Conservation (phyloP, 2,797 vertebrate species). For the Selene dorsalis region DNA sequence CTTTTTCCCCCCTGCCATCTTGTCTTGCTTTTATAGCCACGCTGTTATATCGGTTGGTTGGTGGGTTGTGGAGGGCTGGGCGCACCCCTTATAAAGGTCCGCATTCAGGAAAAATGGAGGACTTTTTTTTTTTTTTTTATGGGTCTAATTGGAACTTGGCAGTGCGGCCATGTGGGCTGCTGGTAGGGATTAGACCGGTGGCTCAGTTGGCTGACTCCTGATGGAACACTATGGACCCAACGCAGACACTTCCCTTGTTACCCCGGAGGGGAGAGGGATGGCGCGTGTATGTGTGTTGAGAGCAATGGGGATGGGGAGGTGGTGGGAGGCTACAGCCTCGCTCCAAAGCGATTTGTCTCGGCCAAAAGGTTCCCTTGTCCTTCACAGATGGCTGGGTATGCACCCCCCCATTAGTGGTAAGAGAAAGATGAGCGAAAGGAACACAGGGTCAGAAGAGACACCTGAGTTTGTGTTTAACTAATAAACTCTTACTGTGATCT, state of each 20-base stretch:
- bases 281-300: conserved; percentile 37
- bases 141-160: conserved; percentile 83
- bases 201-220: conserved; percentile 81
- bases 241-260: conserved; percentile 79
- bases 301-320: conserved; percentile 50
- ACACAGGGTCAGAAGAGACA: conserved; percentile 66
- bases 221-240: conserved; percentile 78
- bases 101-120: conserved; percentile 52
- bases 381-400: conserved; percentile 83
- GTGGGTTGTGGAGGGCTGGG: conserved; percentile 66
- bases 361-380: conserved; percentile 84
- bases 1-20: conserved; percentile 42
- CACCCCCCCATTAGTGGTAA: conserved; percentile 71
- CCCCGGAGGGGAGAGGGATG: conserved; percentile 64
- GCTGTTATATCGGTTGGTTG: conserved; percentile 63
- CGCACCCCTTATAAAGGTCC: conserved; percentile 65
- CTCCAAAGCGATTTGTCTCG: conserved; percentile 83
- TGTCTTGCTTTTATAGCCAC: conserved; percentile 63
- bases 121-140: conserved; percentile 58
- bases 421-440: conserved; percentile 61
- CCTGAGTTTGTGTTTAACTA: conserved; percentile 72
- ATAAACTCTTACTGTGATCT: conserved; percentile 61
- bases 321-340: conserved; percentile 64
- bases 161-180: conserved; percentile 73
- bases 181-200: conserved; percentile 76